These are phyloP conservation scores for Psilanteris sp. DNA, from an alignment of 1,140 invertebrate genomes.

Conservation along the genomic window DNA sequence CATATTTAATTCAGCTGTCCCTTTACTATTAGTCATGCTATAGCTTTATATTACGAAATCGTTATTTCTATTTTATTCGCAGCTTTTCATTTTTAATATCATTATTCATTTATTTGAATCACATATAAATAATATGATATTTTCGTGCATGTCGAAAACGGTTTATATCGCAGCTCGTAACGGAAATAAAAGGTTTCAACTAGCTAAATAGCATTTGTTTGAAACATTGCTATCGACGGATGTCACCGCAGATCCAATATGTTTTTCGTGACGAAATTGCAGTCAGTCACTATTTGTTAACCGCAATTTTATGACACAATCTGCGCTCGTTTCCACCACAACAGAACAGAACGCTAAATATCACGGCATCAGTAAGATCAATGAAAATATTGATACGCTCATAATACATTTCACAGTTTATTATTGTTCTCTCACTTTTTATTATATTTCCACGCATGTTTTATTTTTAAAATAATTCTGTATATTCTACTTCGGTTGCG, in stretches of 20 bases:
- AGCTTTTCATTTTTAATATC: too few relatives aligned
- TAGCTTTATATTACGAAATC: too few relatives aligned
- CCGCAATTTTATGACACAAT: constrained; percentile 61
- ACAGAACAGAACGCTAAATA: constrained; percentile 41
- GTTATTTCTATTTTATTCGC: too few relatives aligned
- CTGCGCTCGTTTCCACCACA: constrained; percentile 35
- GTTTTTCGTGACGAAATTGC: constrained; percentile 57
- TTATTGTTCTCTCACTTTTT: constrained; percentile 48
- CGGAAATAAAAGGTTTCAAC: constrained; percentile 53
- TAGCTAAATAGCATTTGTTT: constrained; percentile 54
- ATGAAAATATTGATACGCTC: constrained; percentile 49
- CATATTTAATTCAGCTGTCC: too few relatives aligned
- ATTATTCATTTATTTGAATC: too few relatives aligned
- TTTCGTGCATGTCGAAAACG: constrained; percentile 5
- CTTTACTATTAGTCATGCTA: too few relatives aligned
- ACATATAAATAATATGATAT: too few relatives aligned
- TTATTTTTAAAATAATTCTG: too few relatives aligned
- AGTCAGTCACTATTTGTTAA: constrained; percentile 56
- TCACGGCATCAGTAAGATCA: constrained; percentile 47
- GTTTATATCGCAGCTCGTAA: constrained; percentile 26
- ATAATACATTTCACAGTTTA: constrained; percentile 51
- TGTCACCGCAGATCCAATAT: constrained; percentile 47
- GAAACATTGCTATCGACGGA: constrained; percentile 54
- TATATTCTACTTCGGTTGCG: too few relatives aligned
- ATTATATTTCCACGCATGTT: constrained; percentile 38